Conservation (phyloP, 2,888 invertebrate species). For the Sarcophaga carnaria region DNA sequence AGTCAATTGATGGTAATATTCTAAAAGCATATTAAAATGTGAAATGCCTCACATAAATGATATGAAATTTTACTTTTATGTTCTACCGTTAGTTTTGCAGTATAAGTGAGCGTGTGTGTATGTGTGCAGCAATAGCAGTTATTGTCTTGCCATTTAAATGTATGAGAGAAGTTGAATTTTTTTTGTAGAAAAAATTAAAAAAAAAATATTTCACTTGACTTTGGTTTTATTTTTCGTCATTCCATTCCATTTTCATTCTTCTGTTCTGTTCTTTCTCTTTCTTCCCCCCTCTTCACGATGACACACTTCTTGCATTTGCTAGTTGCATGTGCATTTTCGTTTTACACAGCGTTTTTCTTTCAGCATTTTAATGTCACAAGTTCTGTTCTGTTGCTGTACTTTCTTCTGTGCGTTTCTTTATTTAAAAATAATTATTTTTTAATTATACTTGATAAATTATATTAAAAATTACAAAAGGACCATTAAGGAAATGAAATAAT, state of each 20-base stretch:
- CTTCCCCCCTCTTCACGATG: not conserved
- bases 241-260: not conserved
- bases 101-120: not conserved
- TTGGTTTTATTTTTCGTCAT: not conserved
- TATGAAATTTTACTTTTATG: not conserved
- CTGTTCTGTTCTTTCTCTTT: not conserved
- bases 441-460: conserved; percentile 21
- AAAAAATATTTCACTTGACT: conserved; percentile 13
- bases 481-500: not conserved
- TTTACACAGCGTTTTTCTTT: not conserved
- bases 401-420: not conserved
- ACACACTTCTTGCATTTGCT: not conserved
- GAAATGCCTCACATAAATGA: not conserved
- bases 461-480: conserved; percentile 3
- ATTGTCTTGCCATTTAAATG: conserved; percentile 37
- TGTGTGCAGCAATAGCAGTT: conserved; percentile 8
- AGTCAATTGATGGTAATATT: no score
- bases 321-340: not conserved
- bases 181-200: not conserved
- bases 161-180: conserved; percentile 1
- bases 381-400: not conserved
- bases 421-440: conserved; percentile 13
- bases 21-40: not conserved
- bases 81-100: not conserved
- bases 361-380: not conserved